phyloP scores from a whole-genome alignment of 2,888 invertebrate species.

The Leucozona laternaria region DNA sequence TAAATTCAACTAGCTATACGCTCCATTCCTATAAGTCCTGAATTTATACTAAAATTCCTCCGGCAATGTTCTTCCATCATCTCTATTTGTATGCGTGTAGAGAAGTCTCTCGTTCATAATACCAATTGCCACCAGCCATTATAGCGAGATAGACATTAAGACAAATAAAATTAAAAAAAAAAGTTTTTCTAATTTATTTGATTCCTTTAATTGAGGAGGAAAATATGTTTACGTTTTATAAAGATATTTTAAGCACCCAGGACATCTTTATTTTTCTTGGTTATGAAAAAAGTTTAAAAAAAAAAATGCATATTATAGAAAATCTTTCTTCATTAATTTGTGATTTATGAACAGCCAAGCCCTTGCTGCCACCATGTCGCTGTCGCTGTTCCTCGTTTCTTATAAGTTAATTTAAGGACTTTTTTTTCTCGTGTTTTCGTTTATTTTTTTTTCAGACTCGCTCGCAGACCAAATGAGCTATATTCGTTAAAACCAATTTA shows the following conservation, averaged over 20 bases:
- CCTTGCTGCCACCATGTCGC: conserved; percentile 24
- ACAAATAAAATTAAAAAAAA: conserved; percentile 45
- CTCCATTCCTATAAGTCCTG: conserved; percentile 22
- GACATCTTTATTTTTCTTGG: conserved; percentile 15
- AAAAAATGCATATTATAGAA: conserved; percentile 24
- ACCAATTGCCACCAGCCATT: conserved; percentile 48
- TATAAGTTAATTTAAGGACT: conserved; percentile 67
- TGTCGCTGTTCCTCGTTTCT: conserved; percentile 40
- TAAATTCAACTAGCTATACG: conserved; percentile 48
- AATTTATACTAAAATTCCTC: conserved; percentile 46
- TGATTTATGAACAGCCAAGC: conserved; percentile 57
- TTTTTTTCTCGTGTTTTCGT: conserved; percentile 10
- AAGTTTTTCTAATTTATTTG: conserved; percentile 71
- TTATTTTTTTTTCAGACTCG: conserved; percentile 17
- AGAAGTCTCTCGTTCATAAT: conserved; percentile 3
- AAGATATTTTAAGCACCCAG: conserved; percentile 54
- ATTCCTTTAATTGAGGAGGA: conserved; percentile 73
- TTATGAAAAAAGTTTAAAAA: conserved; percentile 3
- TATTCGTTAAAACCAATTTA: conserved; percentile 71
- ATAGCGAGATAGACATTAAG: conserved; percentile 20
- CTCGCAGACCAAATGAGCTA: conserved; percentile 65
- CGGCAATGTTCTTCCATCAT: conserved; percentile 49
- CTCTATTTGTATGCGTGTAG: conserved; percentile 37
- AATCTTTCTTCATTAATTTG: conserved; percentile 71
- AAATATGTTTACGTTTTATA: conserved; percentile 68